Evolutionary conservation across 1,140 invertebrate species (phyloP).

Genomic region (Cyclargus thomasi): DNA sequence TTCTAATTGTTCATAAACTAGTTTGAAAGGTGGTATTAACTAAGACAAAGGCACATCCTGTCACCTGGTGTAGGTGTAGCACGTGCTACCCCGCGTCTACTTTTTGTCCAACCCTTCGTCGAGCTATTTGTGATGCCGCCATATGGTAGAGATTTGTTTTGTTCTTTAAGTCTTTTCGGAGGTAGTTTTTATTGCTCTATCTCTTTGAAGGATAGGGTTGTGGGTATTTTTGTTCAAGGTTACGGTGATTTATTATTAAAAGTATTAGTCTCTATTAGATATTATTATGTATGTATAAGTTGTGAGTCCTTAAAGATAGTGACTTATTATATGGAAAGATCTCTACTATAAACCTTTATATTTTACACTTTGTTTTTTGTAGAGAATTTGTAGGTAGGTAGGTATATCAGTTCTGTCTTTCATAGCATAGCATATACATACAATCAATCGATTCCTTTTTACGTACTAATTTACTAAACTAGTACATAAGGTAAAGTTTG

Average conservation of each 20-base stretch:
- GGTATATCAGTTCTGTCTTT: too few relatives aligned
- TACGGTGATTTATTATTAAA: neutral
- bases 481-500: too few relatives aligned
- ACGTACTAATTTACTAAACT: too few relatives aligned
- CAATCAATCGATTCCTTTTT: too few relatives aligned
- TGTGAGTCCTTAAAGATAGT: too few relatives aligned
- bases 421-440: too few relatives aligned
- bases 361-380: too few relatives aligned
- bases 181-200: neutral
- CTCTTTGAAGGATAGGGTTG: neutral
- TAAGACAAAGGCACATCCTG: constrained; percentile 29
- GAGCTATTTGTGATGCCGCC: constrained; percentile 23
- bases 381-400: too few relatives aligned
- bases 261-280: too few relatives aligned
- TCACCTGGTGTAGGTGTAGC: constrained; percentile 33
- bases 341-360: too few relatives aligned
- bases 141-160: constrained; percentile 18
- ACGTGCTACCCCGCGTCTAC: constrained; percentile 26
- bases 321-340: too few relatives aligned
- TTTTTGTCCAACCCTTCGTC: constrained; percentile 25
- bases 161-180: constrained; percentile 12
- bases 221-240: neutral
- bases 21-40: neutral
- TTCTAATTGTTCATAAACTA: neutral
- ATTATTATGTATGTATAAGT: too few relatives aligned